Evolutionary conservation across 2,888 invertebrate species (phyloP).

Genomic region (Tetranychus piercei): DNA sequence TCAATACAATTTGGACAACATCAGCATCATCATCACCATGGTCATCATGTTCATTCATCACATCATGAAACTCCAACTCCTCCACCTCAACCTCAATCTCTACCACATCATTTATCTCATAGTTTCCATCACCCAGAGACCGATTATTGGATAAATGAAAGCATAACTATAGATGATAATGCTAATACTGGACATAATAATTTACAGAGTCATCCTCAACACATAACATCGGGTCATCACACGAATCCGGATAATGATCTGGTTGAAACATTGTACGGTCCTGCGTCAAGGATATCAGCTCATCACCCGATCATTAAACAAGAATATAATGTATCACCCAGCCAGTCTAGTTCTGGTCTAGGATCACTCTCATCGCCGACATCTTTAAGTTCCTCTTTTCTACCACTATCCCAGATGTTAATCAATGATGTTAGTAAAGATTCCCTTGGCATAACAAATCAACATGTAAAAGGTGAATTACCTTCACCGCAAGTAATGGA

Average conservation of each 20-base stretch:
- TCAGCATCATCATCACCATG: background rate
- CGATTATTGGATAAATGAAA: background rate
- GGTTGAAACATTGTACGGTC: background rate
- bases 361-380: conserved; percentile 18
- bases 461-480: conserved; percentile 19
- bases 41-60: background rate
- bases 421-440: conserved; percentile 2
- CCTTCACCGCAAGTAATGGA: conserved; percentile 22
- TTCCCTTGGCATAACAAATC: conserved; percentile 7
- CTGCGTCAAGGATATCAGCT: background rate
- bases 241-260: background rate
- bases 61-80: background rate
- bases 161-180: background rate
- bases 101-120: background rate
- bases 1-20: background rate
- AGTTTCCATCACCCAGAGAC: background rate
- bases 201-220: background rate
- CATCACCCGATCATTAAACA: conserved; percentile 15
- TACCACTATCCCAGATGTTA: background rate
- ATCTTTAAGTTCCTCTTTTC: conserved; percentile 2
- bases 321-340: conserved; percentile 16
- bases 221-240: background rate
- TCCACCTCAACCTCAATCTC: background rate
- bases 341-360: conserved; percentile 20
- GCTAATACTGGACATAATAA: background rate